Percentiles rank a stretch among this genome's conserved stretches.
Conservation (phyloP, 2,888 invertebrate species). For the Pammene aurita region DNA sequence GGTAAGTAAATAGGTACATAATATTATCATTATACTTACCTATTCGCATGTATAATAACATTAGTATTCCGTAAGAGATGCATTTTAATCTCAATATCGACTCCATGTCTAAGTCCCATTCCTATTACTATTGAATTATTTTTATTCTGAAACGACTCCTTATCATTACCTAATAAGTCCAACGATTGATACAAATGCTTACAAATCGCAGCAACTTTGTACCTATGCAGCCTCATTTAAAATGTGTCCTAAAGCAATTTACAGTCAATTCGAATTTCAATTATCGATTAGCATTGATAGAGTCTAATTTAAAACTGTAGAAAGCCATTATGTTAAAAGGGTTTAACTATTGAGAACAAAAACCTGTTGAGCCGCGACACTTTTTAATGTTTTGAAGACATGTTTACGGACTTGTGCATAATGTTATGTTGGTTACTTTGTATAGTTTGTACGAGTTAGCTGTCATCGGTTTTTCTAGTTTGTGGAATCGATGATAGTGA, state of each 20-base stretch:
- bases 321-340: neutral
- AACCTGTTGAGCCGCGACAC: neutral
- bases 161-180: neutral
- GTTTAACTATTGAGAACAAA: neutral
- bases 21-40: too few relatives aligned
- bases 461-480: too few relatives aligned
- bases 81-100: too few relatives aligned
- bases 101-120: too few relatives aligned
- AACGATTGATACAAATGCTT: neutral
- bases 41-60: too few relatives aligned
- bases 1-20: too few relatives aligned
- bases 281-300: neutral
- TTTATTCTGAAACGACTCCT: neutral
- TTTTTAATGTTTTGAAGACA: neutral
- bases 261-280: constrained; percentile 6
- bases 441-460: neutral
- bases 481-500: too few relatives aligned
- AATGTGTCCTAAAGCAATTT: neutral
- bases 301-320: neutral
- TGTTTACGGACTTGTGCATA: neutral
- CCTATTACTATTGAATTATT: too few relatives aligned
- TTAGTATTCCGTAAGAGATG: too few relatives aligned
- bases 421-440: neutral
- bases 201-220: constrained; percentile 10
- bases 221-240: neutral